Evolutionary conservation across 2,113 vertebrate species (phyloP).

Genomic region (Zosterops pallidus): DNA sequence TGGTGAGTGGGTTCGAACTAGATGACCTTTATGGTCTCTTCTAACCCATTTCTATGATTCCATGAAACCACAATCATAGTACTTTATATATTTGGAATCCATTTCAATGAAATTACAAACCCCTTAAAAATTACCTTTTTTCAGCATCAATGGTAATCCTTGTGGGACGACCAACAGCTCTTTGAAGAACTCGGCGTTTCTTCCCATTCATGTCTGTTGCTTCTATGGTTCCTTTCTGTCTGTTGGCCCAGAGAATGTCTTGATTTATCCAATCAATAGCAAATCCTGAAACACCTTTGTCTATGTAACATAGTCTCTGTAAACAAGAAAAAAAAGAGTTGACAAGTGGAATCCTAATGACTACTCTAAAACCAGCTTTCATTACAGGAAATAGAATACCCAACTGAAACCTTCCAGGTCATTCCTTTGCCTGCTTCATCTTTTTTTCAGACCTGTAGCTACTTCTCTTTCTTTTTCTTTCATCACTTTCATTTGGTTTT

Average conservation of each 20-base stretch:
- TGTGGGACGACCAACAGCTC: constrained; percentile 76
- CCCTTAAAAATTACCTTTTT: constrained; percentile 79
- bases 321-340: background rate
- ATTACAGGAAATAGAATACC: background rate
- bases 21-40: background rate
- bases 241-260: constrained; percentile 83
- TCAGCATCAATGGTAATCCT: constrained; percentile 81
- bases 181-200: constrained; percentile 77
- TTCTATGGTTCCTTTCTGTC: constrained; percentile 83
- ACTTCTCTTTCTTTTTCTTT: background rate
- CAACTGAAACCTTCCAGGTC: background rate
- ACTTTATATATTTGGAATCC: background rate
- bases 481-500: background rate
- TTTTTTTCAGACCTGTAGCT: background rate
- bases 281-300: constrained; percentile 85
- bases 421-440: background rate
- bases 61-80: background rate
- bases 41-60: background rate
- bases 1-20: background rate
- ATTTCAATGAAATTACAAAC: background rate
- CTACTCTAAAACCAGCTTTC: background rate
- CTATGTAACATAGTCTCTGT: constrained; percentile 83
- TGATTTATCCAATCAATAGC: constrained; percentile 90
- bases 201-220: constrained; percentile 80
- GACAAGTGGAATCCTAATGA: background rate